phyloP scores from a whole-genome alignment of 2,113 vertebrate genomes.

The Triplophysa dalaica region DNA sequence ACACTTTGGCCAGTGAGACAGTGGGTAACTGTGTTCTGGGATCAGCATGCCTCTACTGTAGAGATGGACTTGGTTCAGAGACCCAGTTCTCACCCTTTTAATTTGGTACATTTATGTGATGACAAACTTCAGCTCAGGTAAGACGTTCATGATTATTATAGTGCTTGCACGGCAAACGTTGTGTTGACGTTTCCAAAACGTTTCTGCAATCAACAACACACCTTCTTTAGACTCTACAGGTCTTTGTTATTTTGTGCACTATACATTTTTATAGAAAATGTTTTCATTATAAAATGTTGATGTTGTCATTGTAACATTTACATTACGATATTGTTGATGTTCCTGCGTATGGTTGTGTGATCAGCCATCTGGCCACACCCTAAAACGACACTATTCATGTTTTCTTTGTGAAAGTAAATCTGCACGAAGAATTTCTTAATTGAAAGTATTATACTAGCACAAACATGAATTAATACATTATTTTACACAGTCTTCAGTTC shows the following conservation, averaged over 20 bases:
- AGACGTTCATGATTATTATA: not conserved
- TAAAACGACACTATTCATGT: too few species aligned
- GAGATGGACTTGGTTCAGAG: constrained; percentile 89
- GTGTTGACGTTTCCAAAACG: too few species aligned
- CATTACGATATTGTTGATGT: not conserved
- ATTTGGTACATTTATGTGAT: not conserved
- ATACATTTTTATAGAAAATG: too few species aligned
- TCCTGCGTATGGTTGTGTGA: too few species aligned
- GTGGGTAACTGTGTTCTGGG: constrained; percentile 78
- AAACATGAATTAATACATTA: not conserved
- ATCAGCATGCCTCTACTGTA: constrained; percentile 87
- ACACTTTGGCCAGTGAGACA: constrained; percentile 84
- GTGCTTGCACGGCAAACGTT: too few species aligned
- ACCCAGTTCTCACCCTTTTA: constrained; percentile 59
- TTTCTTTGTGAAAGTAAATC: too few species aligned
- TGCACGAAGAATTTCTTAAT: too few species aligned
- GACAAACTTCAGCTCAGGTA: constrained; percentile 42
- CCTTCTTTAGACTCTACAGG: too few species aligned
- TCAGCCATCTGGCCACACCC: too few species aligned
- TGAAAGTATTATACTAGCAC: not conserved
- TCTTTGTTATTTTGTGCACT: too few species aligned
- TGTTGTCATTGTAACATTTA: not conserved
- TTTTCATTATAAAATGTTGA: not conserved
- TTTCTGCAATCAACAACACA: too few species aligned
- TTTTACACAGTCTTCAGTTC: not conserved